Evolutionary conservation across 2,113 vertebrate genomes (phyloP).

Genomic region (Cryptomyrus ogoouensis): DNA sequence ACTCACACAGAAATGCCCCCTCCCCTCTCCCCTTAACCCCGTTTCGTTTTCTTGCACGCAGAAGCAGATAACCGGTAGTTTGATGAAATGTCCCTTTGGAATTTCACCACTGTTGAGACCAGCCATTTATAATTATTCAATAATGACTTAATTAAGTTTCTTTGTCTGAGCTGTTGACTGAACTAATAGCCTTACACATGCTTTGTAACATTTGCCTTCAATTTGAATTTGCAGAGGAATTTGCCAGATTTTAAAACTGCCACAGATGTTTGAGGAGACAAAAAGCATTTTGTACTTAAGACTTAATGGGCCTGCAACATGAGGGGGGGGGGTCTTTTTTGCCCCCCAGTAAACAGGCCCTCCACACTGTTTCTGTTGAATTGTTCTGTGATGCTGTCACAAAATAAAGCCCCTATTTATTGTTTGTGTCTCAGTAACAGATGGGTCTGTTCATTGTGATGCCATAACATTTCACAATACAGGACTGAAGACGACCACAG

Average conservation of each 20-base stretch:
- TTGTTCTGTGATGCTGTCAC: background rate
- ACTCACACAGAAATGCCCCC: background rate
- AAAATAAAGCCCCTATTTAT: background rate
- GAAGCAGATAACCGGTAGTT: background rate
- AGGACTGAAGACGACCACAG: background rate
- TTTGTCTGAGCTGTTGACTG: background rate
- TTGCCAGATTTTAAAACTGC: background rate
- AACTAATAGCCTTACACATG: background rate
- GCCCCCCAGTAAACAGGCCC: background rate
- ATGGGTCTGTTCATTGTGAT: background rate
- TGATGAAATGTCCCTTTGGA: background rate
- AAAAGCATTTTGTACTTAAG: background rate
- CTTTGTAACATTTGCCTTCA: background rate
- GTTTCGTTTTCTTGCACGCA: background rate
- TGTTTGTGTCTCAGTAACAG: background rate
- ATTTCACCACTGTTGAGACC: background rate
- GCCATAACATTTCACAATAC: background rate
- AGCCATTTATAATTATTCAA: conserved; percentile 4
- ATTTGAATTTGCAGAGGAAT: background rate
- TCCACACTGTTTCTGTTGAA: background rate
- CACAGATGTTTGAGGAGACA: background rate
- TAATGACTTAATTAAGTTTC: background rate
- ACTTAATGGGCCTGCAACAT: background rate
- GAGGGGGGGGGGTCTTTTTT: background rate
- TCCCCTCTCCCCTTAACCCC: background rate